phyloP scores from a whole-genome alignment of 2,113 vertebrate genomes.

The Merops nubicus region DNA sequence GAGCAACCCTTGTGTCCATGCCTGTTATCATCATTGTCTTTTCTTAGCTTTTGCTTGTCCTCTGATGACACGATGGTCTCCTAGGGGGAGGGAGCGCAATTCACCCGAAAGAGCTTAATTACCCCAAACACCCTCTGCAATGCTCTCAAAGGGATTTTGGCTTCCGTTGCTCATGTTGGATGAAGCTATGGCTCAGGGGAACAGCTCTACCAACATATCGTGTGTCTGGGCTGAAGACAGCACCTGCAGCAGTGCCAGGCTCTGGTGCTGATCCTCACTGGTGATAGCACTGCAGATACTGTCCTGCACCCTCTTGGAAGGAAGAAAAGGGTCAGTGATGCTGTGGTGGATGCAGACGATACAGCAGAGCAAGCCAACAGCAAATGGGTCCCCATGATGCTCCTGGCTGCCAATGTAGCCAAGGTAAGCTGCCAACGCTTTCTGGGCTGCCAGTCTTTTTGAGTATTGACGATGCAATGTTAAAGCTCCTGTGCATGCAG shows the following conservation, averaged over 20 bases:
- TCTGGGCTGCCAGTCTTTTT: not conserved
- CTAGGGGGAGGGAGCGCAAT: not conserved
- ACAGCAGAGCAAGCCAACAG: not conserved
- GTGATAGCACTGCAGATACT: not conserved
- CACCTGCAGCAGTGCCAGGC: not conserved
- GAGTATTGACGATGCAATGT: fast-evolving
- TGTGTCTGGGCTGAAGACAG: not conserved
- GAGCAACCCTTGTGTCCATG: not conserved
- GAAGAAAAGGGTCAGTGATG: not conserved
- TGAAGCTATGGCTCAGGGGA: not conserved
- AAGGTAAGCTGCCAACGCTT: not conserved
- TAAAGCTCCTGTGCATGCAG: not conserved
- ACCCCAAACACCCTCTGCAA: not conserved
- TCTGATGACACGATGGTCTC: not conserved
- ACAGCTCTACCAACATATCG: not conserved
- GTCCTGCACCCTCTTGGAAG: not conserved
- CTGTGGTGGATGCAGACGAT: not conserved
- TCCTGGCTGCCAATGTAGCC: not conserved
- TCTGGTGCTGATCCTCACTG: not conserved
- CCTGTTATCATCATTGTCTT: not conserved
- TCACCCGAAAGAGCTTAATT: not conserved
- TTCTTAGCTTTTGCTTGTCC: not conserved
- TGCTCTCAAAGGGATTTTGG: not conserved
- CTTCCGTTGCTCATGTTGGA: not conserved
- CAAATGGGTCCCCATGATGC: not conserved